Base-by-base conservation (phyloP, 2,113 vertebrate genomes). In the Phalacrocorax pelagicus region DNA sequence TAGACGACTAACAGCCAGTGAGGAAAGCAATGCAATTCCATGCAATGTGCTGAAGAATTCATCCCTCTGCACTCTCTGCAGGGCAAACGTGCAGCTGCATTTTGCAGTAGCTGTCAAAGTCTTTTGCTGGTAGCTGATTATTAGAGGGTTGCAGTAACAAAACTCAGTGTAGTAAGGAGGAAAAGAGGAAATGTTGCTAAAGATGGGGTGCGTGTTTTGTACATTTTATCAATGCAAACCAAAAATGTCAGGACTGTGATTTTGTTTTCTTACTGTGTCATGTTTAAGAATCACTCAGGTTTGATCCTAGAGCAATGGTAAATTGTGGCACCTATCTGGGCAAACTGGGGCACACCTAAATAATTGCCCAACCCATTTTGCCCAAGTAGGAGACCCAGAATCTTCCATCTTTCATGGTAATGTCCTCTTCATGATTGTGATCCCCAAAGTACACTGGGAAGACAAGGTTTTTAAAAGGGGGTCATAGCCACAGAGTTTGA, bases 211-310 rank as follows among this genome's bases (percentile, higher is more conserved):
- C 4, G 27, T 17, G 10, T 88, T 86, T 87, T 77, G 7, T 32
- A 46, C 3, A 36, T 77, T 44, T 88, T 69, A 71, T 38, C 18
- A 67, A 5, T 84, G 38, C 15, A 84, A 70, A 78, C 26, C 3
- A 75, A 86, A 88, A 49, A 58, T n/a, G 11, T 61, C 16, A 86
- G 27, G 59, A 49, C 27, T 46, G 36, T 40, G 11, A 73, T 65
- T 81, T 40, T 32, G 5, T 88, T 95, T 95, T 90, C 73, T 67
- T 69, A 66, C 66, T 77, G n/a, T 20, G 40, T 30, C 51, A 17
- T 52, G 66, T 72, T 92, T 90, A 82, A 97, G 90, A 92, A 74
- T 62, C 15, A 17, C 78, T 92, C 57, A 84, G 47, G 49, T 94
- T 80, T 88, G 86, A 74, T 61, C 32, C 29, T 58, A 18, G 16